A percentile compares a stretch with the other conserved stretches of the same genome.
Conservation (phyloP, 37 sponge, comb jelly and placozoan species). For the Dysidea cf. avara region DNA sequence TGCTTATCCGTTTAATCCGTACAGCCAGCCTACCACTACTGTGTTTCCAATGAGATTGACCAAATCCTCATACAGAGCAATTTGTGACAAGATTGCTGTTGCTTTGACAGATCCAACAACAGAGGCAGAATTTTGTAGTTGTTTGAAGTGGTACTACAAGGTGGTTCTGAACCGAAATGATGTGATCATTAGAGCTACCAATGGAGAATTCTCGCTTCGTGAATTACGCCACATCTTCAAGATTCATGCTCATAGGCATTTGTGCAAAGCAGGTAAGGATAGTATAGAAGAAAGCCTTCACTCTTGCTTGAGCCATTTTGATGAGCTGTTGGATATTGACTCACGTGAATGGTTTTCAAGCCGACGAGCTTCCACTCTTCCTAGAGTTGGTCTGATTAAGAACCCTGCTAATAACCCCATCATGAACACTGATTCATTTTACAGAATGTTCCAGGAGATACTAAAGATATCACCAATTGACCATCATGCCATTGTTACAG, state of each 20-base stretch:
- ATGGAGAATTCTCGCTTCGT: slow-evolving; percentile 45
- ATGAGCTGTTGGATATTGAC: no score
- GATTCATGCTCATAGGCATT: not conserved
- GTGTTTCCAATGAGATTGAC: no score
- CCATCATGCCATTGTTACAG: slow-evolving; percentile 49
- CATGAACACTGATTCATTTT: slow-evolving; percentile 39
- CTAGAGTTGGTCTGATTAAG: no score
- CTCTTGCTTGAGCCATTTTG: no score
- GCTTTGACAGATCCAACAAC: no score
- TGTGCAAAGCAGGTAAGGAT: not conserved
- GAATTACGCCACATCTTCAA: slow-evolving; percentile 55
- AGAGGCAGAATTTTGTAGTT: not conserved
- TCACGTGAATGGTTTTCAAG: no score
- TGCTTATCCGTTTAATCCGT: slow-evolving; percentile 77
- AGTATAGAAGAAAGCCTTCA: no score
- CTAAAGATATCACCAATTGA: slow-evolving; percentile 40
- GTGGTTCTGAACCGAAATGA: slow-evolving; percentile 14
- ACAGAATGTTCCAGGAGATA: slow-evolving; percentile 63
- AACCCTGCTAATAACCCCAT: no score
- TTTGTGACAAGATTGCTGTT: no score
- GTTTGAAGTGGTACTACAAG: slow-evolving; percentile 45
- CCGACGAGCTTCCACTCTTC: no score
- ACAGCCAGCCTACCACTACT: slow-evolving; percentile 9
- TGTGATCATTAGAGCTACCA: slow-evolving; percentile 5
- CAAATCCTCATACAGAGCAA: no score